These are phyloP conservation scores for Octonoba sinensis DNA, from an alignment of 2,888 invertebrate genomes.

Conservation along the genomic window DNA sequence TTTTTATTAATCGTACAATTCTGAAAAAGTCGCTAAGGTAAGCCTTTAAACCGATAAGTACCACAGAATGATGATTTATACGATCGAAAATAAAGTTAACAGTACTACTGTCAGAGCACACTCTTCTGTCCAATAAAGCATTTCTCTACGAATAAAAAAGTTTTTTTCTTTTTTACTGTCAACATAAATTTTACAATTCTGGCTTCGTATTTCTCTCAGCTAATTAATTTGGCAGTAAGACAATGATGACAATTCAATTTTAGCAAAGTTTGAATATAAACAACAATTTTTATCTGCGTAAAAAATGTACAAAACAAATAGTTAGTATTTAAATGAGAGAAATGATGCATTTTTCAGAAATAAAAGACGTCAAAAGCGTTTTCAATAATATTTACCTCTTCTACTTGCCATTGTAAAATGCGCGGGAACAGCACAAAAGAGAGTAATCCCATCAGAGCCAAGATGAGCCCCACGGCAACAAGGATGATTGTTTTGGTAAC, in stretches of 20 bases:
- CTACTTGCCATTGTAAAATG: conserved; percentile 62
- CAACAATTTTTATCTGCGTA: no score
- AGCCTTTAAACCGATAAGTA: no score
- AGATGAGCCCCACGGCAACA: conserved; percentile 47
- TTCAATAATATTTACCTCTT: conserved; percentile 56
- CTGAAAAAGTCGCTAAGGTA: no score
- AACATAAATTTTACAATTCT: no score
- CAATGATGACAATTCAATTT: conserved; percentile 4
- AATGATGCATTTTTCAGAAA: background rate
- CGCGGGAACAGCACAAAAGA: conserved; percentile 58
- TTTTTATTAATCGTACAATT: no score
- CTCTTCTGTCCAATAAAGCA: no score
- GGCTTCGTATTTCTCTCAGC: background rate
- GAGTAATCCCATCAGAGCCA: conserved; percentile 50
- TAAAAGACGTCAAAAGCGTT: background rate
- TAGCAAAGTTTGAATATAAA: conserved; percentile 37
- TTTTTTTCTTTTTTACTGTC: no score
- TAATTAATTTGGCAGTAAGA: conserved; percentile 1
- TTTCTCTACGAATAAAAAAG: no score
- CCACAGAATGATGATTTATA: no score
- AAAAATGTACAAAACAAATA: no score
- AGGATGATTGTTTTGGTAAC: conserved; percentile 47
- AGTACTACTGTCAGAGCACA: no score
- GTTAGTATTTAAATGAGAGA: background rate
- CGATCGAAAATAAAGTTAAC: no score